Conservation (phyloP, 2,888 invertebrate species). For the Luperina nickerlii region DNA sequence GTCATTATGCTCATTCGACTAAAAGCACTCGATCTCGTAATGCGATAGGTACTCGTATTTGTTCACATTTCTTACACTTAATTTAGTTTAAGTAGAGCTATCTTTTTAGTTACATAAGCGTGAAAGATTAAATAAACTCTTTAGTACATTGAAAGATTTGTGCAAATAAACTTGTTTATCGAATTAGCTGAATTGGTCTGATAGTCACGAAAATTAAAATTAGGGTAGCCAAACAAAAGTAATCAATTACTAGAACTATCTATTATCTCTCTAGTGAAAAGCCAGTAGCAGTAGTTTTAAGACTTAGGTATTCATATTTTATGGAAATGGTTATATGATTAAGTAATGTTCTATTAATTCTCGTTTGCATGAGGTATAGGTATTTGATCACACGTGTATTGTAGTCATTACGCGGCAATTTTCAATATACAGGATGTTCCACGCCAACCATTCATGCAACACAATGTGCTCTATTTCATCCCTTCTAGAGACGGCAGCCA, state of each 20-base stretch:
- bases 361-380: slow-evolving; percentile 1
- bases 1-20: slow-evolving; percentile 75
- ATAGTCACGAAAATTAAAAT: not conserved
- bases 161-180: slow-evolving; percentile 36
- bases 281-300: slow-evolving; percentile 8
- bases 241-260: not conserved
- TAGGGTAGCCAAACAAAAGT: slow-evolving; percentile 3
- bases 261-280: slow-evolving; percentile 11
- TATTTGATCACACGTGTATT: slow-evolving; percentile 31
- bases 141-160: slow-evolving; percentile 50
- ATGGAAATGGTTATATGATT: slow-evolving; percentile 20
- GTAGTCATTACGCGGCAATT: slow-evolving; percentile 52
- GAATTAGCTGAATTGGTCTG: slow-evolving; percentile 14
- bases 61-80: slow-evolving; percentile 76
- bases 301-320: not conserved
- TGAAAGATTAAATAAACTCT: slow-evolving; percentile 65
- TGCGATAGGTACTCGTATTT: slow-evolving; percentile 72
- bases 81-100: slow-evolving; percentile 76
- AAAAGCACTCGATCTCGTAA: slow-evolving; percentile 80
- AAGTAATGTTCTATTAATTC: slow-evolving; percentile 24
- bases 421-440: slow-evolving; percentile 54
- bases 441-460: slow-evolving; percentile 45
- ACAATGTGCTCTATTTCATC: slow-evolving; percentile 57
- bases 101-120: slow-evolving; percentile 62
- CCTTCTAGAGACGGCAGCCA: slow-evolving; percentile 43